Base-by-base conservation (phyloP, 2,797 vertebrate genomes). In the Amblyraja radiata region DNA sequence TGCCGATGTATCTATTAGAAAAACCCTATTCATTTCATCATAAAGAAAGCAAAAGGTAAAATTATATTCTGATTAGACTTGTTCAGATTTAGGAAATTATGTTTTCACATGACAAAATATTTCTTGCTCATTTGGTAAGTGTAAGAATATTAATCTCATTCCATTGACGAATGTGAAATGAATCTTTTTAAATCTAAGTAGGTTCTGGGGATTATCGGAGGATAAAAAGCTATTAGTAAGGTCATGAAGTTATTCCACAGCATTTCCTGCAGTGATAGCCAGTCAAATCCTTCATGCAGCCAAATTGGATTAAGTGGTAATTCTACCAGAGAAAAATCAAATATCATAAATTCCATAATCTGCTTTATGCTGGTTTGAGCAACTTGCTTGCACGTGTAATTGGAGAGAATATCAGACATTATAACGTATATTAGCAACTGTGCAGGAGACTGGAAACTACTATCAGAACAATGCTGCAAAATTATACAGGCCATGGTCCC, bases 291-390 rank as follows among this genome's bases (percentile, higher is more conserved):
- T 91, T 46, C 14, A 9, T 76, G 23, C 58, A 92, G 90, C 39
- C 71, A 92, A 92, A 92, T 92, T 71, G 25, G 71, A 92, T 92
- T 92, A 76, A 58, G 36, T 54, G 71, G 68, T 92, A 28, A 76
- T 76, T 74, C 36, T 7, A 16, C 23, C 6, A 23, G 28, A 28
- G 32, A 25, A 73, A 91, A 91, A 73, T 91, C 88, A 71, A 73
- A 91, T 91, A 10, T 91, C 68, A 91, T 25, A 76, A 36, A 90
- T 92, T 16, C 90, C 90, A 32, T 39, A 39, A 39, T 39, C 39
- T 39, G 39, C 39, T 39, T 92, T 76, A 58, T 74, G 28, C 58
- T 46, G 54, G 39, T 76, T 23, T 74, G 21, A 76, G 46, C 71
- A 28, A 74, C 36, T 6, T 74, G 54, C 36, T 39, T 92, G 5